Conservation (phyloP, 1,140 invertebrate species). For the Colletes latitarsis region DNA sequence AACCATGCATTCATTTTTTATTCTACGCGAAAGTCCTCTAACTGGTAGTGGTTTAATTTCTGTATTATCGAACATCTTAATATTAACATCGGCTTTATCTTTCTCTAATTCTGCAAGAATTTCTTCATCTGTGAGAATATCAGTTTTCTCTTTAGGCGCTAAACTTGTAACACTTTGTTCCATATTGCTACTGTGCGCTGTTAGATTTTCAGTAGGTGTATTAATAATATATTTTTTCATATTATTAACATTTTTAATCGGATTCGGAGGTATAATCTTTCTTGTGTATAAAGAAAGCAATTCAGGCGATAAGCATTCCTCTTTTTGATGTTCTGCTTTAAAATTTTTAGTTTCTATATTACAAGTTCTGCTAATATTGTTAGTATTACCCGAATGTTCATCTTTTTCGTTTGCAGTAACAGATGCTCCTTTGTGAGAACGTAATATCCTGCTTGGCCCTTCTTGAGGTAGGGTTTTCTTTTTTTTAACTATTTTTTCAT, state of each 20-base stretch:
- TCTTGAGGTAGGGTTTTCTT: constrained; percentile 44
- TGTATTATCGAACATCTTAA: constrained; percentile 5
- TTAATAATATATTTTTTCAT: constrained; percentile 1
- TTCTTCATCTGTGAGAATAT: constrained; percentile 46
- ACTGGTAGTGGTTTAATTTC: constrained; percentile 32
- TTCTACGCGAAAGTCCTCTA: constrained; percentile 11
- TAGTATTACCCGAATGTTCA: constrained; percentile 16
- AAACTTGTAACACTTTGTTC: constrained; percentile 5
- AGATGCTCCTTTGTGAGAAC: neutral
- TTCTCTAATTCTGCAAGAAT: constrained; percentile 32
- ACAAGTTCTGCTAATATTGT: constrained; percentile 27
- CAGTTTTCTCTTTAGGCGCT: constrained; percentile 15
- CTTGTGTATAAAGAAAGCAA: constrained; percentile 32
- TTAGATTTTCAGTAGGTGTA: neutral
- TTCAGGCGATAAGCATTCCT: constrained; percentile 13
- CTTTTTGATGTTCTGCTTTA: constrained; percentile 6
- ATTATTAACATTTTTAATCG: constrained; percentile 35
- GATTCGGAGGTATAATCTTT: constrained; percentile 50
- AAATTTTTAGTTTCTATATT: constrained; percentile 18
- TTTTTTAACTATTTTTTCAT: constrained; percentile 58
- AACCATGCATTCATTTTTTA: constrained; percentile 26
- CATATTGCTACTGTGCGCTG: constrained; percentile 34
- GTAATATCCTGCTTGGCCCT: neutral
- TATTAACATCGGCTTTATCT: neutral
- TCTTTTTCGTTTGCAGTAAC: constrained; percentile 12